phyloP scores from a whole-genome alignment of 2,888 invertebrate species.

The Tetanocera ferruginea region DNA sequence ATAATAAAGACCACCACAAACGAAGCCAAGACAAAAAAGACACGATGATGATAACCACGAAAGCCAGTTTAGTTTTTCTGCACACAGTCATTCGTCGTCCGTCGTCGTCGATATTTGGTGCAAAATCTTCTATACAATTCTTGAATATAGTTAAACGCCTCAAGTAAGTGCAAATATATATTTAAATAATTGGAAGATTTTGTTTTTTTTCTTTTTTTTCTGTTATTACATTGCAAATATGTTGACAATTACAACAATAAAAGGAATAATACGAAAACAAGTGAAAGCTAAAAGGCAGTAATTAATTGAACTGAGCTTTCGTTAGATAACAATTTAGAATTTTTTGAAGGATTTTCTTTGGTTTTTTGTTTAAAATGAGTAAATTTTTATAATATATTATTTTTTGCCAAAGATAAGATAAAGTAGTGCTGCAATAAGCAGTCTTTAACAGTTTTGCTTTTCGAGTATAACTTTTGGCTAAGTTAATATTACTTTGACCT shows the following conservation, averaged over 20 bases:
- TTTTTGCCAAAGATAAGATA: background rate
- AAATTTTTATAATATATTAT: background rate
- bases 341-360: too few species aligned
- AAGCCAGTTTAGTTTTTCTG: slow-evolving; percentile 37
- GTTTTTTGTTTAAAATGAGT: background rate
- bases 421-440: too few species aligned
- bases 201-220: background rate
- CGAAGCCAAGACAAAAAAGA: background rate
- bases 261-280: background rate
- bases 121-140: slow-evolving; percentile 43
- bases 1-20: background rate
- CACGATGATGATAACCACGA: slow-evolving; percentile 26
- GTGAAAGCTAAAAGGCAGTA: background rate
- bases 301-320: background rate
- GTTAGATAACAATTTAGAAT: background rate
- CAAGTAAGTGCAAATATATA: slow-evolving; percentile 49
- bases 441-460: too few species aligned
- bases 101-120: slow-evolving; percentile 46
- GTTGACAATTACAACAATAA: slow-evolving; percentile 9
- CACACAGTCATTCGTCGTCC: slow-evolving; percentile 38
- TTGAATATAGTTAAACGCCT: slow-evolving; percentile 47
- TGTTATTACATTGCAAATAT: background rate
- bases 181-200: background rate
- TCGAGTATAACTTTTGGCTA: background rate
- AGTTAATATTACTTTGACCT: slow-evolving; percentile 54